Percentiles rank a stretch among this genome's conserved stretches.
phyloP scores from a whole-genome alignment of 2,888 invertebrate genomes.

The Conus canariensis region DNA sequence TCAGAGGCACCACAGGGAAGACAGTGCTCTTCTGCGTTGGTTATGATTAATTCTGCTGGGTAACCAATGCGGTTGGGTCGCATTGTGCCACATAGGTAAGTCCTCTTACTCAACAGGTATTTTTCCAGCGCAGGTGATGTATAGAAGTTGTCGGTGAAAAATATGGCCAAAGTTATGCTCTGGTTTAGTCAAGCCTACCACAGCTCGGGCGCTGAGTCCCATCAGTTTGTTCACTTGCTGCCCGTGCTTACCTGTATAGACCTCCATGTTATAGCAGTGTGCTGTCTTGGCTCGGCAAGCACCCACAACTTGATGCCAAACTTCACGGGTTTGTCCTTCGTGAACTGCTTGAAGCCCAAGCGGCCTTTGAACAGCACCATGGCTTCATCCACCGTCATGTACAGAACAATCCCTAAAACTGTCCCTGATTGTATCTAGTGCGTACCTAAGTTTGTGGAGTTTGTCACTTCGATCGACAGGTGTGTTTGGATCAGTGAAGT shows the following conservation, averaged over 20 bases:
- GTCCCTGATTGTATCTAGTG: background rate
- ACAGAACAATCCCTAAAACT: background rate
- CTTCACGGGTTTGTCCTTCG: slow-evolving; percentile 9
- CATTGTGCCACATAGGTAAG: slow-evolving; percentile 35
- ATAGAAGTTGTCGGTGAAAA: slow-evolving; percentile 36
- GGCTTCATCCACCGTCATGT: slow-evolving; percentile 23
- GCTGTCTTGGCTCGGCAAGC: background rate
- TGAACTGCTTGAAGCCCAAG: slow-evolving; percentile 6
- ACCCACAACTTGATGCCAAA: slow-evolving; percentile 33
- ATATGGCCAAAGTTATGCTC: slow-evolving; percentile 11
- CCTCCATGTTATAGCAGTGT: background rate
- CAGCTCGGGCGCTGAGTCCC: background rate
- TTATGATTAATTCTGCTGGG: background rate
- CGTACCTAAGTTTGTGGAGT: background rate
- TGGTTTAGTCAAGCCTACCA: slow-evolving; percentile 1
- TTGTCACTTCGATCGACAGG: background rate
- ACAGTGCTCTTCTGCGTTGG: background rate
- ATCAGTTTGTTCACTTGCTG: background rate
- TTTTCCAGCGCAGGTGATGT: slow-evolving; percentile 11
- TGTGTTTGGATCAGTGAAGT: background rate
- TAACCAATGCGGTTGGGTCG: background rate
- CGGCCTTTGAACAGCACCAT: slow-evolving; percentile 31
- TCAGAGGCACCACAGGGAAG: background rate
- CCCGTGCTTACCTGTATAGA: slow-evolving; percentile 9
- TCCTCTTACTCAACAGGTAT: slow-evolving; percentile 31